These are phyloP conservation scores for Apis mellifera DNA, from an alignment of 1,140 invertebrate species.

Conservation along the genomic window Amel_HAv3.1 CM009940.2:12271501-12272000, in stretches of 20 bases:
- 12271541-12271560: constrained; percentile 6
- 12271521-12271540: constrained; percentile 53
- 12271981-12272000: constrained; percentile 16
- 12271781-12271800: too few relatives aligned
- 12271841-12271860: neutral
- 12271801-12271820: too few relatives aligned
- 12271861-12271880: neutral
- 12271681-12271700: neutral
- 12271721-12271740: neutral
- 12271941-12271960: constrained; percentile 35
- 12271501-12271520: constrained; percentile 49
- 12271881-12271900: neutral
- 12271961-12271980: constrained; percentile 35
- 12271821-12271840: too few relatives aligned
- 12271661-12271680: constrained; percentile 51
- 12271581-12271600: constrained; percentile 40
- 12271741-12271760: neutral
- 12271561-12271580: constrained; percentile 57
- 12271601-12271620: constrained; percentile 38
- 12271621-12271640: constrained; percentile 17
- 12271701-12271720: neutral
- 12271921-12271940: constrained; percentile 21
- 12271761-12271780: too few relatives aligned
- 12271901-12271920: constrained; percentile 4
- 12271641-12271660: constrained; percentile 17